Conservation (phyloP, 2,797 vertebrate species). For the Epinephelus awoara region DNA sequence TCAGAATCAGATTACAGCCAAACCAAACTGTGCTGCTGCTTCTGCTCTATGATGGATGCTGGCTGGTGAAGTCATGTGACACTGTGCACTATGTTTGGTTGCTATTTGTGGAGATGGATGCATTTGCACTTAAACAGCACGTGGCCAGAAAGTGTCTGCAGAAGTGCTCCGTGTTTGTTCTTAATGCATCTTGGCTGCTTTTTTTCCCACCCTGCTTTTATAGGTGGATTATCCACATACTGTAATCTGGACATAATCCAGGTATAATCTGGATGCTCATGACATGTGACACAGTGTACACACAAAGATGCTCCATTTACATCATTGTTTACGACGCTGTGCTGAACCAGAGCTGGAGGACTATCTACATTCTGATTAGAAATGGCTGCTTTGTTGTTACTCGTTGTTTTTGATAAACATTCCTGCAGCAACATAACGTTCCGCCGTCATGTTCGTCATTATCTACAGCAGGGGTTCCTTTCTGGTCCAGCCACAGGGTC, state of each 20-base stretch:
- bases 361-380: not conserved
- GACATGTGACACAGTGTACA: slow-evolving; percentile 21
- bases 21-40: not conserved
- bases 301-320: not conserved
- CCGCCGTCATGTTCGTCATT: not conserved
- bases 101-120: slow-evolving; percentile 21
- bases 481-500: too few species aligned
- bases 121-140: slow-evolving; percentile 13
- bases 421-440: not conserved
- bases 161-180: not conserved
- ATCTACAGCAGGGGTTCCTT: too few species aligned
- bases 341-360: not conserved
- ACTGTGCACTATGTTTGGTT: accelerated
- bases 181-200: slow-evolving; percentile 41
- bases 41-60: not conserved
- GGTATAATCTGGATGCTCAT: slow-evolving; percentile 20
- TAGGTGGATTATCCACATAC: slow-evolving; percentile 58
- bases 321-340: not conserved
- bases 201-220: slow-evolving; percentile 33
- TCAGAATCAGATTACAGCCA: not conserved
- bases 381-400: not conserved
- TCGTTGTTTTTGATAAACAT: not conserved
- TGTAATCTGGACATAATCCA: slow-evolving; percentile 65
- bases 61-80: not conserved
- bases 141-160: not conserved